Conservation (phyloP, 2,797 vertebrate species). For the Macroramphosus scolopax region DNA sequence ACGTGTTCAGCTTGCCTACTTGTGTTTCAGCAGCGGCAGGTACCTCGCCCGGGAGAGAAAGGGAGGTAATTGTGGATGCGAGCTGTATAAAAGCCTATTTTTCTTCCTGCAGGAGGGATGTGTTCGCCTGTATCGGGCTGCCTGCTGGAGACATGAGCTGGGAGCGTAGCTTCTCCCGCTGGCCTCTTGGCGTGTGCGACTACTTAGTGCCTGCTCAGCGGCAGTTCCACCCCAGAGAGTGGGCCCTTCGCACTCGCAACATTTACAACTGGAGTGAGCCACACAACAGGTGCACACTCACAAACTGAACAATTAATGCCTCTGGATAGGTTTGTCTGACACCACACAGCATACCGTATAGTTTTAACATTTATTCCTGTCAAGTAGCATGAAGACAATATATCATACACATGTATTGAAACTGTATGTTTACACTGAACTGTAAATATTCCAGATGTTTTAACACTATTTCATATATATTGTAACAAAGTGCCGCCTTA, state of each 20-base stretch:
- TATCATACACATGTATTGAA: no score
- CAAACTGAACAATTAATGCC: no score
- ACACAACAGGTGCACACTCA: slow-evolving; percentile 70
- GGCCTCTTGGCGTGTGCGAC: slow-evolving; percentile 94
- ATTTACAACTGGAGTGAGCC: slow-evolving; percentile 94
- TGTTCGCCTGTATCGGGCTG: slow-evolving; percentile 92
- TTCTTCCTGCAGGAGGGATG: slow-evolving; percentile 84
- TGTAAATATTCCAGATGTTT: no score
- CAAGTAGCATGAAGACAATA: no score
- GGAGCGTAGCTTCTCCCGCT: slow-evolving; percentile 84
- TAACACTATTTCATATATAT: no score
- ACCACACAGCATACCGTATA: no score
- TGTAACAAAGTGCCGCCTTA: no score
- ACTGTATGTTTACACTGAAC: no score
- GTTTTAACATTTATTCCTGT: no score
- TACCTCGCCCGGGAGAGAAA: slow-evolving; percentile 4
- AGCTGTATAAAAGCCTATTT: neutral
- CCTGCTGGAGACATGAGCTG: slow-evolving; percentile 91
- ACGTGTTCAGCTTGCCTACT: slow-evolving; percentile 4
- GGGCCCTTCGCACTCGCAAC: slow-evolving; percentile 81
- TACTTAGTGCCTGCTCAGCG: slow-evolving; percentile 81
- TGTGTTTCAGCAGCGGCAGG: slow-evolving; percentile 6
- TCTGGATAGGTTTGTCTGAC: no score
- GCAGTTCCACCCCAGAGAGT: slow-evolving; percentile 84
- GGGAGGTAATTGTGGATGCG: slow-evolving; percentile 2